Evolutionary conservation across 2,113 vertebrate species (phyloP), one percentile per base, ranked within the genome.

Genomic region (Butorides virescens): DNA sequence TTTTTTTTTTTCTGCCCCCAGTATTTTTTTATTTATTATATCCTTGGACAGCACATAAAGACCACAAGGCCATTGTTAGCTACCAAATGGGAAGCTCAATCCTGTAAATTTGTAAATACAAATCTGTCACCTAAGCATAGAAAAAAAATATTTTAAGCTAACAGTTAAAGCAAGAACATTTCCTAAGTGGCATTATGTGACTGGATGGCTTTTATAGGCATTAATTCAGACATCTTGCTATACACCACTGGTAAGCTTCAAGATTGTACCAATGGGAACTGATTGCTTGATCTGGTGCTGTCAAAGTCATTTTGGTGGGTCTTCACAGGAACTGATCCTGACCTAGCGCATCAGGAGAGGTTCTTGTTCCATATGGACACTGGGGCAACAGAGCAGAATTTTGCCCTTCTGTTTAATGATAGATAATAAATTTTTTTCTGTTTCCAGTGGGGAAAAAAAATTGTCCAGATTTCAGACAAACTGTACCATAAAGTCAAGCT

Each of bases 271-370:
- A 62, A 11, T 10, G 10, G 26, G n/a, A 80, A 20, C 26, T 12
- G 11, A 46, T 49, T 67, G 39, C 17, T 42, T 63, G 13, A 42
- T 32, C 63, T 49, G 11, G 12, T 55, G 56, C 19, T 77, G 55
- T 5, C 1, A 0, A 16, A 77, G 46, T 46, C 30, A 32, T 26
- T 73, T 52, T 0, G 0, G 4, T 39, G 34, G 8, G 30, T 19
- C 22, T 89, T 16, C 36, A 70, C 22, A 67, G n/a, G 42, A 71
- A 56, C 19, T 34, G 16, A 55, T 29, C 27, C 74, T 56, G n/a
- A 37, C 5, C 16, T 7, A 50, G 32, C 17, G 90, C 23, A 68
- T 1, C 1, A 0, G 56, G 42, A 89, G 59, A 74, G 8, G 25
- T 58, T 58, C 25, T 67, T 59, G 10, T 8, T 56, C 14, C 11